These are phyloP conservation scores for Ceratotherium simum DNA, from an alignment of 2,113 vertebrate genomes.

Conservation along the genomic window DNA sequence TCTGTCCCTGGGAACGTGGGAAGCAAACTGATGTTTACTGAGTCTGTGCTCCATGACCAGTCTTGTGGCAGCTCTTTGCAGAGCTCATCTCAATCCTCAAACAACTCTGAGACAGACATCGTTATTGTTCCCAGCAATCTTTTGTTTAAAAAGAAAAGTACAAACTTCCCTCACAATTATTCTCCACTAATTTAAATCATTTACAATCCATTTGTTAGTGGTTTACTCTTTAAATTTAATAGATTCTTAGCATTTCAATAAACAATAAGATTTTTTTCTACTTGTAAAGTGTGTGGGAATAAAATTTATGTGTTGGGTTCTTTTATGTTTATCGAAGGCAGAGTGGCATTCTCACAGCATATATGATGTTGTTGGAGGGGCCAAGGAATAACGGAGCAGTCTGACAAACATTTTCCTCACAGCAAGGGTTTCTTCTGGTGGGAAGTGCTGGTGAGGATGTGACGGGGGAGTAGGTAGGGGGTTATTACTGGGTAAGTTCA, in stretches of 20 bases:
- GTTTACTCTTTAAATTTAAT: not conserved
- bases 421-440: not conserved
- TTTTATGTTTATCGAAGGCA: not conserved
- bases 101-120: not conserved
- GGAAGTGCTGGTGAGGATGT: not conserved
- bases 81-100: not conserved
- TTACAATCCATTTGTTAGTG: not conserved
- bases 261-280: not conserved
- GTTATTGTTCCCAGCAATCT: not conserved
- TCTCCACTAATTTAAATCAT: not conserved
- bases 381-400: not conserved
- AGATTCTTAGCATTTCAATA: constrained; percentile 2
- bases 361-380: not conserved
- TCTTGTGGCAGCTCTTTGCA: not conserved
- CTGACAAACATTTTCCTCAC: not conserved
- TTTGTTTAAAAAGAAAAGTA: not conserved
- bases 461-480: not conserved
- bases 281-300: not conserved
- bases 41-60: not conserved
- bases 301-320: not conserved
- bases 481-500: not conserved
- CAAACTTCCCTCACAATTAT: not conserved
- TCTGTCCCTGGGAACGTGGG: not conserved
- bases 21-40: accelerated
- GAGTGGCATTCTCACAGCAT: not conserved